A percentile compares a stretch with the other conserved stretches of the same genome.
Conservation (phyloP, 2,888 invertebrate species). For the Ctenicera cuprea region DNA sequence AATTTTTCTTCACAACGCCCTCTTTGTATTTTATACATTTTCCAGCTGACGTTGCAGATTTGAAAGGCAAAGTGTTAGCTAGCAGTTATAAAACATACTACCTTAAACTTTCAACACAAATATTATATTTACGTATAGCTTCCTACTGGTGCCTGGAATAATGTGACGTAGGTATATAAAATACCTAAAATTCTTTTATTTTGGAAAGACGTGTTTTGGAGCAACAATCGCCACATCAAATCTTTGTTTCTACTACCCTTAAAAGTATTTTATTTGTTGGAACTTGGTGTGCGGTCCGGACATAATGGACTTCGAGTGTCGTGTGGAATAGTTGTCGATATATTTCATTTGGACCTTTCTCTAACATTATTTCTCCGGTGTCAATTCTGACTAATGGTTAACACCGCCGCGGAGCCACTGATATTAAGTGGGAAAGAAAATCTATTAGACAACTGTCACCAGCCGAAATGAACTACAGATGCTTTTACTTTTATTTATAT, state of each 20-base stretch:
- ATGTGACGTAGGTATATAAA: background rate
- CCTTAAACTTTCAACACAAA: too few relatives aligned
- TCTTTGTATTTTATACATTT: background rate
- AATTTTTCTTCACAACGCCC: background rate
- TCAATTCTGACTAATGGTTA: conserved; percentile 70
- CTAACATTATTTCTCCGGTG: conserved; percentile 68
- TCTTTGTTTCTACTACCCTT: conserved; percentile 44
- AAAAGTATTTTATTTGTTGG: conserved; percentile 50
- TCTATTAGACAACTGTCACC: conserved; percentile 68
- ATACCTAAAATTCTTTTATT: background rate
- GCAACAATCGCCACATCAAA: conserved; percentile 36
- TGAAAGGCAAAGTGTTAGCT: too few relatives aligned
- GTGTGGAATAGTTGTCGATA: conserved; percentile 66
- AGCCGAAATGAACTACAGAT: conserved; percentile 47
- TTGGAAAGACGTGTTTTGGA: conserved; percentile 23
- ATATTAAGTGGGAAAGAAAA: conserved; percentile 68
- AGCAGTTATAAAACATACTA: too few relatives aligned
- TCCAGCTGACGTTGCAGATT: too few relatives aligned
- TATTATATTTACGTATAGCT: too few relatives aligned
- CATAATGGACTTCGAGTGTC: conserved; percentile 62
- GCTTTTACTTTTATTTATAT: conserved; percentile 48
- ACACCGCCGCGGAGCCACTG: conserved; percentile 64
- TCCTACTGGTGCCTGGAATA: too few relatives aligned
- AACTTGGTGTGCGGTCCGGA: conserved; percentile 57
- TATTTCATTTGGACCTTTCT: conserved; percentile 67